Percentiles rank a stretch among this genome's conserved stretches.
Evolutionary conservation across 2,888 invertebrate species (phyloP).

Genomic region (Heliconius aoede): DNA sequence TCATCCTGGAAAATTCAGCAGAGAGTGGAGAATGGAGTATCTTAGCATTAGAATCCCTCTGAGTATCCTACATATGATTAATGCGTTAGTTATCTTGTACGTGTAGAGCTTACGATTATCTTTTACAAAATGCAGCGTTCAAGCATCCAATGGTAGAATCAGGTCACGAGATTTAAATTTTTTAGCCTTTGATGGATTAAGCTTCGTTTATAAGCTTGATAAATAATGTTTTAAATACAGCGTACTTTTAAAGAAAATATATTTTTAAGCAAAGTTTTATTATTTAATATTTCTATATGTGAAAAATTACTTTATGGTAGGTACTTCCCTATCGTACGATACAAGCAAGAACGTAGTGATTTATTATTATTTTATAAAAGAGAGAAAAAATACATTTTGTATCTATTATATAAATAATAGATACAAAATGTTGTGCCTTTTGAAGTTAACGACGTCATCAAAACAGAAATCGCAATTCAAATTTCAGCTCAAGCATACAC

Average conservation of each 20-base stretch:
- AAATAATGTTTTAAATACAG: slow-evolving; percentile 16
- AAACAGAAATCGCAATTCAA: too few relatives aligned
- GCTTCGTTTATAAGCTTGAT: slow-evolving; percentile 19
- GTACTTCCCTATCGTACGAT: background rate
- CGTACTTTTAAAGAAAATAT: background rate
- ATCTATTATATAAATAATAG: too few relatives aligned
- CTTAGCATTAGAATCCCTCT: too few relatives aligned
- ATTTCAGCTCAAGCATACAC: too few relatives aligned
- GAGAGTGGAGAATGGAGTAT: too few relatives aligned
- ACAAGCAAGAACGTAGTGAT: background rate
- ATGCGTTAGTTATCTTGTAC: slow-evolving; percentile 38
- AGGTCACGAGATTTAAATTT: slow-evolving; percentile 34
- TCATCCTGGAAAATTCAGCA: too few relatives aligned
- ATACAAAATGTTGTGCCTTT: background rate
- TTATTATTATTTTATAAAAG: background rate
- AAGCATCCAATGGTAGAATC: slow-evolving; percentile 34
- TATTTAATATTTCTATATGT: background rate
- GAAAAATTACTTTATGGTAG: background rate
- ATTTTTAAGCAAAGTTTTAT: background rate
- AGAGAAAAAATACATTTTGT: too few relatives aligned
- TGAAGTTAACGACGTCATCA: too few relatives aligned
- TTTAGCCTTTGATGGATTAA: slow-evolving; percentile 30
- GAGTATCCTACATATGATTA: slow-evolving; percentile 16
- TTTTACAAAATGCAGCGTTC: slow-evolving; percentile 37
- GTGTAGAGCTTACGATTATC: slow-evolving; percentile 34